Evolutionary conservation across 2,797 vertebrate species (phyloP).

Genomic region (Chelidonichthys spinosus): DNA sequence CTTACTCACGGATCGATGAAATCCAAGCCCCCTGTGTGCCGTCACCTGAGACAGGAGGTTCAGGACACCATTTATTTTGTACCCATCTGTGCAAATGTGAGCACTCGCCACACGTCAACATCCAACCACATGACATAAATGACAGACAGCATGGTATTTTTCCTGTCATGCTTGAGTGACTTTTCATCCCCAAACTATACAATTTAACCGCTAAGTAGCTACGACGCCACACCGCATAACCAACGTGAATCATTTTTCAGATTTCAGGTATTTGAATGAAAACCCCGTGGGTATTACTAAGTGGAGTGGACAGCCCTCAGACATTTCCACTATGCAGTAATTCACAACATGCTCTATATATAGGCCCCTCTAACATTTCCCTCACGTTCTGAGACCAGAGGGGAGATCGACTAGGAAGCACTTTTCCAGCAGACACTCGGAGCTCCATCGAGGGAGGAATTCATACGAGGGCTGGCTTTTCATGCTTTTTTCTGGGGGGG

Average conservation of each 20-base stretch:
- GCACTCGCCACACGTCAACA: conserved; percentile 9
- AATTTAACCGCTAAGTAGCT: conserved; percentile 4
- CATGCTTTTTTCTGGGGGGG: conserved; percentile 52
- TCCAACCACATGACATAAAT: conserved; percentile 36
- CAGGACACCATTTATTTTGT: conserved; percentile 10
- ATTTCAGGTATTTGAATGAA: conserved; percentile 29
- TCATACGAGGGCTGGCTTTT: conserved; percentile 67
- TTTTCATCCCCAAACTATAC: conserved; percentile 4
- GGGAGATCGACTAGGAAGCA: conserved; percentile 44
- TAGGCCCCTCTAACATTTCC: conserved; percentile 62
- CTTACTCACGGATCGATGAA: conserved; percentile 26
- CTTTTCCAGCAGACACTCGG: conserved; percentile 49
- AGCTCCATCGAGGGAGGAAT: conserved; percentile 64
- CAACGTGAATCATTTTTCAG: background rate
- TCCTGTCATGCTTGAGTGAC: conserved; percentile 10
- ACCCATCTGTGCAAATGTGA: conserved; percentile 22
- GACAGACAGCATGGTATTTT: conserved; percentile 12
- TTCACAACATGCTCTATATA: conserved; percentile 70
- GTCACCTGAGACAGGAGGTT: conserved; percentile 39
- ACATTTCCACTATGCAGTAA: conserved; percentile 70
- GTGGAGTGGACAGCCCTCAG: conserved; percentile 55
- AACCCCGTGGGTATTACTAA: conserved; percentile 21
- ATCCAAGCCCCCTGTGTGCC: conserved; percentile 25
- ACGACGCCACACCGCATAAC: conserved; percentile 5
- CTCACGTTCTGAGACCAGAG: conserved; percentile 47